Base-by-base conservation (phyloP, 2,888 invertebrate genomes). In the Cyaniris semiargus region DNA sequence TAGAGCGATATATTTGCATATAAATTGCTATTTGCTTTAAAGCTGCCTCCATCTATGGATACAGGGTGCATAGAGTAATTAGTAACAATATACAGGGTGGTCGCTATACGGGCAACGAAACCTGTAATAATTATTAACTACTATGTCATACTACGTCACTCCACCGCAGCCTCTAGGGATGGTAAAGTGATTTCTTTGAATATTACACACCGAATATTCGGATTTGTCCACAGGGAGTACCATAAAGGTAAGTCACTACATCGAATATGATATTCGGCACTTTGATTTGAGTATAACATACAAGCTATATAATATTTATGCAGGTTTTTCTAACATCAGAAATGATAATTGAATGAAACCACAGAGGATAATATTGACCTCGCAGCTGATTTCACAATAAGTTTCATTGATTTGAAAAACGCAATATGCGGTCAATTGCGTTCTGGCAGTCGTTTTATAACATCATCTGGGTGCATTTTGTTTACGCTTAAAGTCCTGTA, bases 21-120 rank as follows among this genome's bases (percentile, higher is more conserved):
- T 74, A 74, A 74, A 74, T 74, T 74, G 74, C 18, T 71, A 74
- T 53, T 74, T 74, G 74, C 18, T 71, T 71, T 71, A 71, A n/a
- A 71, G 44, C 71, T 70, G 21, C 71, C 44, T 38, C 38, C 71
- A 71, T 38, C 71, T 4, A 21, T 58, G 21, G 8, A 8, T 58
- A 58, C 58, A 60, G 60, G 13, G 10, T 27, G 27, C 27, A 27
- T 13, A 66, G 23, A 66, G 66, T 27, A 60, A 23, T 23, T 23
- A 23, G 15, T 66, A 66, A 66, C 66, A 27, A 66, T 66, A 66
- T 31, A 66, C 66, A 66, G 66, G 27, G 15, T 66, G 66, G 66
- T 13, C 58, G 58, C 13, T 66, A 1, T 27, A 27, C 23, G 27
- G 21, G 60, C 23, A 66, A 66, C 27, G 3, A 15, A 66, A 15